phyloP scores from a whole-genome alignment of 2,113 vertebrate genomes.

The Glareola pratincola region DNA sequence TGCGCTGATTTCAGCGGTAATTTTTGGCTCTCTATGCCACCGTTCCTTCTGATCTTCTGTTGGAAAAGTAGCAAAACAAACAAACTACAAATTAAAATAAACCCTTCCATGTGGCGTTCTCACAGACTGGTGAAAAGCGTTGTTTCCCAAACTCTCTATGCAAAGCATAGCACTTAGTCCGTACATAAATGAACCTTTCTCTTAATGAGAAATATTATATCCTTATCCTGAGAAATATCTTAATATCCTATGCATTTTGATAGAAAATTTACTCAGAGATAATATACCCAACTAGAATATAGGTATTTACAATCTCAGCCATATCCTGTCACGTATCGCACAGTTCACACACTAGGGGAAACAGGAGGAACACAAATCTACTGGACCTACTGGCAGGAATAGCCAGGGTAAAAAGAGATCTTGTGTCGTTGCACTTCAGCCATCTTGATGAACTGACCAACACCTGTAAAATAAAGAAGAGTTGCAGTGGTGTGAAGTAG shows the following conservation, averaged over 20 bases:
- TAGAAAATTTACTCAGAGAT: background rate
- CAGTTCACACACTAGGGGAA: background rate
- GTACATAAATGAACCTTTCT: background rate
- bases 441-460: background rate
- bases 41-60: background rate
- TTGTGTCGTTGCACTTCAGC: background rate
- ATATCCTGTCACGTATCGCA: background rate
- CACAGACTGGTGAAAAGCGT: background rate
- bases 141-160: background rate
- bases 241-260: background rate
- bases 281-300: background rate
- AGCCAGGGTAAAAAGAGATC: background rate
- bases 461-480: background rate
- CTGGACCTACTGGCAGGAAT: background rate
- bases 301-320: background rate
- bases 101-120: background rate
- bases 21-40: background rate
- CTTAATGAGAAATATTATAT: no score
- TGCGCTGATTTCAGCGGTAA: rapidly evolving
- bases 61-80: background rate
- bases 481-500: background rate
- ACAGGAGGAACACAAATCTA: background rate
- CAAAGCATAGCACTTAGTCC: background rate
- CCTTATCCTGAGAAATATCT: no score
- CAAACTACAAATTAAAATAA: background rate